Percentiles rank a stretch among this genome's conserved stretches.
phyloP scores from a whole-genome alignment of 2,113 vertebrate species.

The Plecotus auritus region DNA sequence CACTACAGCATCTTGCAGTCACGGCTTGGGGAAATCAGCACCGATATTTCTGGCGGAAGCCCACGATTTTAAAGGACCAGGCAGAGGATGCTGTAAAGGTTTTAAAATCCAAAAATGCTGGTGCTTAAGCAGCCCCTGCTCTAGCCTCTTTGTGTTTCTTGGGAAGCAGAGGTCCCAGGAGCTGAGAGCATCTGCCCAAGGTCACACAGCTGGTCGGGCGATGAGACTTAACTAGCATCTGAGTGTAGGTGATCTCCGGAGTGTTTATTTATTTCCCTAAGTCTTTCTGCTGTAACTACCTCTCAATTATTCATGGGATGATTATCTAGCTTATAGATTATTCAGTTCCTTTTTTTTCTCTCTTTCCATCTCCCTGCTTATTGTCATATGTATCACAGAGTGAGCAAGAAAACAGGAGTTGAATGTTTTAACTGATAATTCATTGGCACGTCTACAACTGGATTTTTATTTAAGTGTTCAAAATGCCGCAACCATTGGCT shows the following conservation, averaged over 20 bases:
- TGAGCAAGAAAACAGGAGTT: not conserved
- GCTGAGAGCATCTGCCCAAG: not conserved
- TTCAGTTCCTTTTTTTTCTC: conserved; percentile 5
- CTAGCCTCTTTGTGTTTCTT: not conserved
- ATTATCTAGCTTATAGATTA: conserved; percentile 4
- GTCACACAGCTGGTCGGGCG: not conserved
- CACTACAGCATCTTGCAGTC: not conserved
- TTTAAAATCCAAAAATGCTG: not conserved
- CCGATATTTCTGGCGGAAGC: not conserved
- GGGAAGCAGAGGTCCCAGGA: not conserved
- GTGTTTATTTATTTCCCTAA: not conserved
- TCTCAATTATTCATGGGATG: conserved; percentile 8
- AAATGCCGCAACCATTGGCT: not conserved
- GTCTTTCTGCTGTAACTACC: not conserved
- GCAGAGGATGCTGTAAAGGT: not conserved
- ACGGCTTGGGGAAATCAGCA: not conserved
- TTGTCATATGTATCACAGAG: not conserved
- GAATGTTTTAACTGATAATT: not conserved
- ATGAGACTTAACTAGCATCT: not conserved
- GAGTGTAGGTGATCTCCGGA: not conserved
- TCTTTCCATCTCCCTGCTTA: not conserved
- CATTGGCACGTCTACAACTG: not conserved
- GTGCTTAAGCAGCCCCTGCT: not conserved
- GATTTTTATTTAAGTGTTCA: not conserved
- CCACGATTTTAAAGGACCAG: not conserved